Conservation (phyloP, 1,140 invertebrate genomes). For the Zaprionus tsacasi region DNA sequence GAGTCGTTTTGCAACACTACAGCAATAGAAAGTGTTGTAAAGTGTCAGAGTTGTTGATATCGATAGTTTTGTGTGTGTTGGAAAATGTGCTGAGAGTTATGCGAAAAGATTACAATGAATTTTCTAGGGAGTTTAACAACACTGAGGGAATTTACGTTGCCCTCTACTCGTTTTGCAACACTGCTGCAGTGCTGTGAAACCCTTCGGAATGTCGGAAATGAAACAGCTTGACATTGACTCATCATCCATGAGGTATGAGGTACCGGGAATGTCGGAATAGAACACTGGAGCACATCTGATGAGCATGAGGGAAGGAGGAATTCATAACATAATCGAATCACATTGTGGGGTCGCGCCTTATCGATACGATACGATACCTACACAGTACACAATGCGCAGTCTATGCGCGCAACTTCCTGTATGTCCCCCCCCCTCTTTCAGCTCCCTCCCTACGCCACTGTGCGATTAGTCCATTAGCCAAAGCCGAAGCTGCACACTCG, state of each 20-base stretch:
- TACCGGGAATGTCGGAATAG: slow-evolving; percentile 2
- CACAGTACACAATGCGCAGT: background rate
- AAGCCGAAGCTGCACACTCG: slow-evolving; percentile 31
- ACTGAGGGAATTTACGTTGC: no score
- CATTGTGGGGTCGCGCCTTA: background rate
- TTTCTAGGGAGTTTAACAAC: no score
- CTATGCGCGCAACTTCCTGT: background rate
- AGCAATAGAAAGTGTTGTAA: no score
- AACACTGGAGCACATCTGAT: slow-evolving; percentile 4
- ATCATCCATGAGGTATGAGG: no score
- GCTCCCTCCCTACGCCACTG: background rate
- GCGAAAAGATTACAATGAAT: no score
- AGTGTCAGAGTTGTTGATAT: no score
- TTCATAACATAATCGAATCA: background rate
- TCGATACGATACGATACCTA: background rate
- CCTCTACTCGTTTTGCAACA: background rate
- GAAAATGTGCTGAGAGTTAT: no score
- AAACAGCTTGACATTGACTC: background rate
- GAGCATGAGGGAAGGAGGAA: background rate
- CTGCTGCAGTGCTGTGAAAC: background rate
- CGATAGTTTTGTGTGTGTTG: no score
- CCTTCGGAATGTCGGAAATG: background rate
- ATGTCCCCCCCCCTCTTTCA: background rate
- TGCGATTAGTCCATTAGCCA: background rate
- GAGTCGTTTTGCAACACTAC: no score